Conservation (phyloP, 2,113 vertebrate species). For the Catharus bicknelli region DNA sequence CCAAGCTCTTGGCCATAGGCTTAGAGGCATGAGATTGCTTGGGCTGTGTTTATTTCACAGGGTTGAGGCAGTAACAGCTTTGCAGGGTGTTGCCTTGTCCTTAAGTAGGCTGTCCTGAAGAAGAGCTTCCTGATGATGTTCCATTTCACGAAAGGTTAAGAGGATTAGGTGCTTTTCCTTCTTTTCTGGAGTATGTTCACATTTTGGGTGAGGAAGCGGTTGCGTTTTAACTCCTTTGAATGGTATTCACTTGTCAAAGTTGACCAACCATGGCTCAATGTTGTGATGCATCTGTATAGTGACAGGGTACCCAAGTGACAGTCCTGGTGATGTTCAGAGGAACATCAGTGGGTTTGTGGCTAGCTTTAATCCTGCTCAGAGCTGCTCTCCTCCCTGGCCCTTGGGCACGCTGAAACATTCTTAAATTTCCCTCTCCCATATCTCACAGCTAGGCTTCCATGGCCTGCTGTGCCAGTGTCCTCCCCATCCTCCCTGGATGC, state of each 20-base stretch:
- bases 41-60: not conserved
- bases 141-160: not conserved
- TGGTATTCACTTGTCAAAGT: not conserved
- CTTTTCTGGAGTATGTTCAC: rapidly evolving
- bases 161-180: not conserved
- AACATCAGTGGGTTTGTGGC: not conserved
- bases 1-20: not conserved
- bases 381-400: not conserved
- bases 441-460: not conserved
- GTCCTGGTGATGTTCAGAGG: not conserved
- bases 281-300: not conserved
- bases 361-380: not conserved
- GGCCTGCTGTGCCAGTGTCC: not conserved
- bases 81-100: not conserved
- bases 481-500: not conserved
- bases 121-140: not conserved
- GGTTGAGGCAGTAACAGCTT: not conserved
- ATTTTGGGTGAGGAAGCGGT: not conserved
- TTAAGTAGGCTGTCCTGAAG: not conserved
- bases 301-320: not conserved
- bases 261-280: rapidly evolving
- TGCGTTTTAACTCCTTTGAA: not conserved
- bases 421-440: not conserved
- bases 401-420: not conserved
- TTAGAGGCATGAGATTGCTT: not conserved